Evolutionary conservation across 2,113 vertebrate species (phyloP), one percentile per base, ranked within the genome.

Genomic region (Menidia beryllina): DNA sequence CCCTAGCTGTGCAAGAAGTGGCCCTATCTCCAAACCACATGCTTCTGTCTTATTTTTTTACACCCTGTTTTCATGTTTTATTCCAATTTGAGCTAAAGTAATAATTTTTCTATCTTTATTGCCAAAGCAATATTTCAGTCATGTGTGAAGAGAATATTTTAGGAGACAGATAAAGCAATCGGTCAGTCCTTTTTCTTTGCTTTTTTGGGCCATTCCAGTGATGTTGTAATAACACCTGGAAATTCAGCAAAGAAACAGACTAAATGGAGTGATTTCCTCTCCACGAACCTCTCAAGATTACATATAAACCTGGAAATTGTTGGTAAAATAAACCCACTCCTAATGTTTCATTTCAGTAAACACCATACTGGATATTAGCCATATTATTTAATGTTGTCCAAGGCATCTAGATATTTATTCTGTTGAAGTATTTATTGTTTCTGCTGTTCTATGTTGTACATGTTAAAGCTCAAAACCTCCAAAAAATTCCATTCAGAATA

Each of bases 311-410:
- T 30, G 24, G 1, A 50, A 21, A 58, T 59, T 58, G 34, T 64
- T 7, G 30, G 45, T 45, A 21, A 52, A 45, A 54, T 15, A 53
- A 10, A 23, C 47, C 43, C 7, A 39, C 39, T 55, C 25, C 66
- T 64, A 7, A 15, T 17, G 25, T 56, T 84, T 82, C 69, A 48
- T 66, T 82, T 82, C 1, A 72, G 67, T 69, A 69, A 74, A 39
- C 51, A 66, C 17, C 71, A 71, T 54, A 51, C 62, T 79, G 85
- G 83, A 91, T 89, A 82, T 86, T 75, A 91, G 86, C 88, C 85
- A 90, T 88, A 88, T 84, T 73, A 75, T 85, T 84, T 87, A 54
- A 58, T 71, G 52, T 72, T 72, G 30, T 76, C 69, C 52, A 68
- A 69, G 59, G 60, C 71, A 73, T 81, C 48, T 43, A 71, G 67